phyloP scores from a whole-genome alignment of 2,797 vertebrate genomes.

The Triplophysa bombifrons region DNA sequence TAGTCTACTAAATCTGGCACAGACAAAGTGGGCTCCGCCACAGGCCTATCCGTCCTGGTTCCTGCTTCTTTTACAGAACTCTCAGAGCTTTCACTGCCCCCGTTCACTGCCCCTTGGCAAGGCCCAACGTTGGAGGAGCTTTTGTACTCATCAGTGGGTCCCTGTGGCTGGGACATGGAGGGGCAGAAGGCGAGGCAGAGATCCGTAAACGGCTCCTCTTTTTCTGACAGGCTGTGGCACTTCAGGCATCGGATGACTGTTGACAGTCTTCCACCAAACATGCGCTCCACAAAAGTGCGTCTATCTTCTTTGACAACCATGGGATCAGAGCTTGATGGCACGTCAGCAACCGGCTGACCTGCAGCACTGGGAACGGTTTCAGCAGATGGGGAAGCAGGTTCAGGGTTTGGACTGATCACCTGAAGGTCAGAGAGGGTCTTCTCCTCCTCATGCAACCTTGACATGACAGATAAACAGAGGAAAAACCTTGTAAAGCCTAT shows the following conservation, averaged over 20 bases:
- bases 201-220: slow-evolving; percentile 95
- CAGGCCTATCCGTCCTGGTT: slow-evolving; percentile 62
- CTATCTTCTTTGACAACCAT: slow-evolving; percentile 62
- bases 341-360: slow-evolving; percentile 62
- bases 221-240: slow-evolving; percentile 91
- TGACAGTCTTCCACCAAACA: slow-evolving; percentile 93
- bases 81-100: slow-evolving; percentile 74
- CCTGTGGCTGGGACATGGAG: slow-evolving; percentile 65
- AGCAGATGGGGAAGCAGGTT: slow-evolving; percentile 47
- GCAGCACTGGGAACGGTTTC: slow-evolving; percentile 50
- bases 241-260: slow-evolving; percentile 91
- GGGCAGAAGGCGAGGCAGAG: slow-evolving; percentile 96
- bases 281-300: slow-evolving; percentile 89
- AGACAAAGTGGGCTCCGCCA: slow-evolving; percentile 77
- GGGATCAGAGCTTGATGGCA: slow-evolving; percentile 44
- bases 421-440: slow-evolving; percentile 83
- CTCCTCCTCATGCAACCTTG: slow-evolving; percentile 96
- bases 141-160: slow-evolving; percentile 63
- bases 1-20: slow-evolving; percentile 95
- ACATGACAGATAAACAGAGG: slow-evolving; percentile 20
- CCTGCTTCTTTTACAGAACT: slow-evolving; percentile 49
- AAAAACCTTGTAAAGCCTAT: background rate
- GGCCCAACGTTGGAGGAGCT: slow-evolving; percentile 51
- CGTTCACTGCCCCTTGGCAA: slow-evolving; percentile 78
- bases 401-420: slow-evolving; percentile 67